Evolutionary conservation across 2,797 vertebrate species (phyloP), one percentile per base, ranked within the genome.

Genomic region (Florisuga fusca): DNA sequence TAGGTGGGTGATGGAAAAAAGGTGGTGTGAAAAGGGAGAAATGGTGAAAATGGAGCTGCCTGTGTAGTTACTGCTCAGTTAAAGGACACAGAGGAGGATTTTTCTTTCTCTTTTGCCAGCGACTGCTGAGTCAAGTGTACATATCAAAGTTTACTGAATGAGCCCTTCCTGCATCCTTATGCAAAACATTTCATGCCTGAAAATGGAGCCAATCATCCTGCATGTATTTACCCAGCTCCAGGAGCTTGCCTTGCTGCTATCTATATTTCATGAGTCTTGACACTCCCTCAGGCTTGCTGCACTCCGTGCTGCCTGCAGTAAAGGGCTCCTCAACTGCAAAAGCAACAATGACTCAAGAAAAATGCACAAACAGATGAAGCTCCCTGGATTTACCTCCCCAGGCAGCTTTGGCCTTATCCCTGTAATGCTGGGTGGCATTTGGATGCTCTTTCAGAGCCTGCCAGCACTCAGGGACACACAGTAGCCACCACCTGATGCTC

Each of bases 211-310:
- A 90, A 43, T 92, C 88, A 33, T 81, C 0, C 2, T 91, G 73
- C 72, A 11, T 43, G 72, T 87, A 31, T 87, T 92, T 88, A 84
- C 72, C 29, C 58, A 62, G 66, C 59, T 82, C 10, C 7, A 82
- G 79, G 57, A 93, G 67, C 64, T 85, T 93, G 88, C 79, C 62
- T 43, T n/a, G 53, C 50, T 94, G 55, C 71, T 81, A 92, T 96
- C 77, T 95, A 80, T 96, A 89, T 91, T 94, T 95, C 95, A 95
- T 94, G 85, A 93, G 14, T 68, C 51, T 84, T 17, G 14, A n/a
- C 45, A 8, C 46, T 95, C 80, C 86, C 92, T 0, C 53, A 88
- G 88, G 93, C 87, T 88, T 72, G 58, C 71, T 2, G 66, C 83
- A 63, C 82, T 90, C 71, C 75, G 59, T 57, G 59, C 46, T 92